Evolutionary conservation across 2,113 vertebrate species (phyloP).

Genomic region (Salvelinus alpinus): DNA sequence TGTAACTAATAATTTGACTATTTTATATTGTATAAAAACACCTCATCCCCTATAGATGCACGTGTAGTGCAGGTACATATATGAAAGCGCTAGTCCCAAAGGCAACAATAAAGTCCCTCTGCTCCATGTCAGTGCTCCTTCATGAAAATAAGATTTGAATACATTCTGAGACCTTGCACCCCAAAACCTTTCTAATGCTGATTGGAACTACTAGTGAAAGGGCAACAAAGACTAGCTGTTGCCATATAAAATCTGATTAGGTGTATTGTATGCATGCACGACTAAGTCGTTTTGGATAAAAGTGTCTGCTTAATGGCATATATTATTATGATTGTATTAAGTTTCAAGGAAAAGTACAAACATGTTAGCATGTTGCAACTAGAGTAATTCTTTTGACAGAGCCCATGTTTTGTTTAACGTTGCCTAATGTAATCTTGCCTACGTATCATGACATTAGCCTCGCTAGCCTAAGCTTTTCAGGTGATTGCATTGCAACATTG

Average conservation of each 20-base stretch:
- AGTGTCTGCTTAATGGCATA: neutral
- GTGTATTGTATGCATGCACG: neutral
- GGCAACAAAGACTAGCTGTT: constrained; percentile 2
- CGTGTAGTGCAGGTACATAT: neutral
- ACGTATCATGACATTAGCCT: constrained; percentile 5
- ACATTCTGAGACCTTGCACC: too few relatives aligned
- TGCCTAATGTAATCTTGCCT: constrained; percentile 17
- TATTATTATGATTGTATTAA: constrained; percentile 5
- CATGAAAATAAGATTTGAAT: neutral
- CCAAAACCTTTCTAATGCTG: neutral
- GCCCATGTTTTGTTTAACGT: constrained; percentile 19
- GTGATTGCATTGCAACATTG: neutral
- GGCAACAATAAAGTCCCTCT: constrained; percentile 6
- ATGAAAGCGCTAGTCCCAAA: neutral
- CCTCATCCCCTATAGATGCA: neutral
- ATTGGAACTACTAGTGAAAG: neutral
- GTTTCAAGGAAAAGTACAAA: neutral
- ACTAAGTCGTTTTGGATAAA: too few relatives aligned
- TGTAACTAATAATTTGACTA: neutral
- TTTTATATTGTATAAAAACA: neutral
- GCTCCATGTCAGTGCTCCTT: neutral
- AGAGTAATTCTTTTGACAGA: neutral
- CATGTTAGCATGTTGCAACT: neutral
- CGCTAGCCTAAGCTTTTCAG: neutral
- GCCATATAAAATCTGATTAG: constrained; percentile 40